These are phyloP conservation scores for Isoperla grammatica DNA, from an alignment of 2,888 invertebrate species.

Conservation along the genomic window DNA sequence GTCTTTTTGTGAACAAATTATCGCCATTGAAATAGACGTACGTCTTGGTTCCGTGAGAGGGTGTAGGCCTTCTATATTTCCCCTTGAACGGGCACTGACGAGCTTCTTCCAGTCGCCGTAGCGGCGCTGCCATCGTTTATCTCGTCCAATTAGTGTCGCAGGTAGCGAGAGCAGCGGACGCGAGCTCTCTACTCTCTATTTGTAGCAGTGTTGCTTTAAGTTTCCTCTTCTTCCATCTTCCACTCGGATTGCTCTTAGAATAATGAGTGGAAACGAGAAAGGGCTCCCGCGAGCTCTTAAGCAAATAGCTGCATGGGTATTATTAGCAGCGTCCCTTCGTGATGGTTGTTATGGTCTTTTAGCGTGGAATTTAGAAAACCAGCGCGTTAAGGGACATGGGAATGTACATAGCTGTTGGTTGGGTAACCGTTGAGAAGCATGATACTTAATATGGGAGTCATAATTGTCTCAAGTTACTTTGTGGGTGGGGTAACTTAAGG, in stretches of 20 bases:
- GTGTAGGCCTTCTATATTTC: background rate
- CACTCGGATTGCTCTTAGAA: slow-evolving; percentile 21
- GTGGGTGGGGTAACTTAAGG: no score
- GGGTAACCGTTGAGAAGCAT: no score
- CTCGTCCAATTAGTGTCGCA: background rate
- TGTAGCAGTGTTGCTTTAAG: slow-evolving; percentile 2
- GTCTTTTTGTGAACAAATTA: background rate
- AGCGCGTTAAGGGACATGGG: no score
- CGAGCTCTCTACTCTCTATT: background rate
- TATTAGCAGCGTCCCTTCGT: no score
- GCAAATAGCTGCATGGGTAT: no score
- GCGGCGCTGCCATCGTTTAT: background rate
- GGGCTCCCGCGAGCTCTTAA: background rate
- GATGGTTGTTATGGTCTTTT: no score
- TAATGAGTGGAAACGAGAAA: slow-evolving; percentile 18
- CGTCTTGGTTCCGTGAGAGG: background rate
- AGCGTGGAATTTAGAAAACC: no score
- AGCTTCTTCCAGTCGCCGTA: background rate
- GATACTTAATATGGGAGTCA: no score
- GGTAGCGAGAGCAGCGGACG: background rate
- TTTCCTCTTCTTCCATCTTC: slow-evolving; percentile 8
- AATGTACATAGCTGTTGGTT: no score
- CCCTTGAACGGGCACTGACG: background rate
- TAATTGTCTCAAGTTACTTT: no score
- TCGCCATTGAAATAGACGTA: background rate